phyloP scores from a whole-genome alignment of 2,888 invertebrate species.

The Drosophila siamana region DNA sequence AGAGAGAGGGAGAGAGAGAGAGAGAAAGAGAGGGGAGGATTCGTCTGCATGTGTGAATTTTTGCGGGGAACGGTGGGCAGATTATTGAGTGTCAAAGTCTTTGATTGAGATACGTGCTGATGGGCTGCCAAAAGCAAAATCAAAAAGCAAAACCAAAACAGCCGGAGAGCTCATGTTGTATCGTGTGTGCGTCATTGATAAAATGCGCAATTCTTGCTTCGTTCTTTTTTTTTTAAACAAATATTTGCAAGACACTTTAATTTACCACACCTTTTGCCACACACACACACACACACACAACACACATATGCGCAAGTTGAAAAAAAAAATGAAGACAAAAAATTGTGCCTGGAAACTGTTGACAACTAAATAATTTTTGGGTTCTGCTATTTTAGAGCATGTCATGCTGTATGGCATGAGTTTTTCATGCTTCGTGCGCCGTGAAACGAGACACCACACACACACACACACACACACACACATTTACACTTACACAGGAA shows the following conservation, averaged over 20 bases:
- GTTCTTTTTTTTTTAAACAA: slow-evolving; percentile 41
- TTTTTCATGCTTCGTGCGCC: slow-evolving; percentile 70
- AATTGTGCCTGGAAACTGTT: slow-evolving; percentile 46
- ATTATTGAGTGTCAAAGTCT: slow-evolving; percentile 39
- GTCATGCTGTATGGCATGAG: slow-evolving; percentile 28
- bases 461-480: slow-evolving; percentile 28
- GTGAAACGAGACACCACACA: slow-evolving; percentile 69
- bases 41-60: neutral
- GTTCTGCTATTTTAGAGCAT: slow-evolving; percentile 25
- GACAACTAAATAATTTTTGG: slow-evolving; percentile 56
- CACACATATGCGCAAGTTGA: slow-evolving; percentile 16
- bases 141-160: slow-evolving; percentile 21
- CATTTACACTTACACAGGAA: slow-evolving; percentile 18
- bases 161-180: slow-evolving; percentile 16
- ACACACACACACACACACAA: slow-evolving; percentile 9
- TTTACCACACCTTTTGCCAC: slow-evolving; percentile 40
- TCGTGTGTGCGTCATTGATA: slow-evolving; percentile 44
- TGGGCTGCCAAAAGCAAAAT: slow-evolving; percentile 37
- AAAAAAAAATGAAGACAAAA: slow-evolving; percentile 17
- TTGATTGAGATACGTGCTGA: slow-evolving; percentile 65
- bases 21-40: too few relatives aligned
- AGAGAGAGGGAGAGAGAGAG: neutral
- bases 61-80: neutral
- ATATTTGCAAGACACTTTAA: slow-evolving; percentile 69
- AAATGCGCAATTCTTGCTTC: slow-evolving; percentile 46